Evolutionary conservation across 1,140 invertebrate species (phyloP).

Genomic region (Drosophila quadrilineata): DNA sequence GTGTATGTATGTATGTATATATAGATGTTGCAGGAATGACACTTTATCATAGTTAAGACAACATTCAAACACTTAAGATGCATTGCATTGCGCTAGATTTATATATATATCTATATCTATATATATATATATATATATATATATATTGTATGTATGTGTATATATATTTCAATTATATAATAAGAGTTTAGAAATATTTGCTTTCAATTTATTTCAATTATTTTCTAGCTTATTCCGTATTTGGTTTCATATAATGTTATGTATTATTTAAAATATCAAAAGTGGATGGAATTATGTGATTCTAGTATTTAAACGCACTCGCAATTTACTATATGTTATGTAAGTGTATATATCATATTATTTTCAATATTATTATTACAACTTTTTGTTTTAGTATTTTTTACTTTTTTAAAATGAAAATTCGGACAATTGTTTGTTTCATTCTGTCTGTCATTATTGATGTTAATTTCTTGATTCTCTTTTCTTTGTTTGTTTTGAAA

Average conservation of each 20-base stretch:
- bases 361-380: constrained; percentile 13
- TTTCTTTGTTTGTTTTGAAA: constrained; percentile 12
- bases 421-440: constrained; percentile 23
- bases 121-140: constrained; percentile 60
- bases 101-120: constrained; percentile 22
- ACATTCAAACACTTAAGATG: constrained; percentile 66
- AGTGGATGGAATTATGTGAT: constrained; percentile 79
- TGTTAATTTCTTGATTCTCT: too few relatives aligned
- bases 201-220: constrained; percentile 3
- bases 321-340: constrained; percentile 39
- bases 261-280: constrained; percentile 74
- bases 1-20: constrained; percentile 9
- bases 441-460: constrained; percentile 3
- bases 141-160: constrained; percentile 34
- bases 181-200: constrained; percentile 52
- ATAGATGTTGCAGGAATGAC: constrained; percentile 33
- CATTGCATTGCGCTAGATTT: constrained; percentile 30
- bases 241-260: constrained; percentile 33
- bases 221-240: constrained; percentile 33
- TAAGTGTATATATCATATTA: constrained; percentile 15
- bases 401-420: constrained; percentile 35
- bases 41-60: constrained; percentile 29
- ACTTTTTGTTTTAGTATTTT: constrained; percentile 18
- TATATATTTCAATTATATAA: constrained; percentile 34
- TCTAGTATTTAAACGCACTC: constrained; percentile 73